Evolutionary conservation across 2,113 vertebrate genomes (phyloP).

Genomic region (Nothocercus julius): DNA sequence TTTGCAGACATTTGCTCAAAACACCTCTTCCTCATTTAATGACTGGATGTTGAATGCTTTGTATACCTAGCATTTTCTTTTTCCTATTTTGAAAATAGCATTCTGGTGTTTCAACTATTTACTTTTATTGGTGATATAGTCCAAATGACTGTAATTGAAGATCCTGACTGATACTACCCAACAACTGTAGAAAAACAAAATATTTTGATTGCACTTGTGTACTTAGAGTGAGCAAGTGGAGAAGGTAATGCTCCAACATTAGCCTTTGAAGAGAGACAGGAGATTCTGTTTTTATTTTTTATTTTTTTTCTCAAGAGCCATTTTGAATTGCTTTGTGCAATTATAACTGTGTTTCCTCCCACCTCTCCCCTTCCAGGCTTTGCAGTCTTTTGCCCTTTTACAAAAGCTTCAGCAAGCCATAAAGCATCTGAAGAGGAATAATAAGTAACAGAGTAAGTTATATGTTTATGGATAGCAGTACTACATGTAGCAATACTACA

Average conservation of each 20-base stretch:
- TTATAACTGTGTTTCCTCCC: background rate
- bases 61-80: background rate
- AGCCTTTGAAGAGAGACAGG: background rate
- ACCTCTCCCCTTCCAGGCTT: background rate
- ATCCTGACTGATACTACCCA: background rate
- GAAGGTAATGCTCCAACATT: background rate
- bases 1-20: constrained; percentile 23
- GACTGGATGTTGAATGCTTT: background rate
- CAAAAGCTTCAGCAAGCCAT: background rate
- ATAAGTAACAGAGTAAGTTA: background rate
- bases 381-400: background rate
- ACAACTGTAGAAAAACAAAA: background rate
- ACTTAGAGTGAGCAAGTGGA: background rate
- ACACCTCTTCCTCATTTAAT: background rate
- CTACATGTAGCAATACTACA: background rate
- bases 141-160: background rate
- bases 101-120: background rate
- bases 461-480: background rate
- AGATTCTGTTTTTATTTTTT: background rate
- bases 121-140: background rate
- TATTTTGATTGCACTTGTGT: constrained; percentile 6
- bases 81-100: background rate
- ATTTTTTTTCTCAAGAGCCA: background rate
- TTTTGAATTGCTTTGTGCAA: background rate
- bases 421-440: background rate